Conservation (phyloP, 37 sponge, comb jelly and placozoan species). For the Dysidea cf. avara region DNA sequence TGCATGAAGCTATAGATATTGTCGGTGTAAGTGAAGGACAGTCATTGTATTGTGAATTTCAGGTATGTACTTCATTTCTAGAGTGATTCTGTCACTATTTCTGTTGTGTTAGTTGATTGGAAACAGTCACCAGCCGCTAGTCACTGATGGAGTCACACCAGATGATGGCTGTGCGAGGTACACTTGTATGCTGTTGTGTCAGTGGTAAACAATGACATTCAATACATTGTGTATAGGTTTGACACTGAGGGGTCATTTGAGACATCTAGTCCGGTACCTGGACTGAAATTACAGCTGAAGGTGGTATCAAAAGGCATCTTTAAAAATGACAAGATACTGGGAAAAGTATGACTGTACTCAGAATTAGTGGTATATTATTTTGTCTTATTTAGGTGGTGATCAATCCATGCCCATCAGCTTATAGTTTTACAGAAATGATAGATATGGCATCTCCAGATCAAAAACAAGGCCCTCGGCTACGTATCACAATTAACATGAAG, state of each 20-base stretch:
- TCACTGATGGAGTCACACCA: no score
- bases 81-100: not conserved
- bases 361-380: not conserved
- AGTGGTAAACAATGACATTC: no score
- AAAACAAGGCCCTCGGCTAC: no score
- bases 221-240: conserved; percentile 25
- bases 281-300: conserved; percentile 34
- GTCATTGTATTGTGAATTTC: conserved; percentile 42
- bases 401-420: no score
- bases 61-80: conserved; percentile 3
- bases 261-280: conserved; percentile 59
- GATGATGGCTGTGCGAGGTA: no score
- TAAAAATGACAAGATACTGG: conserved; percentile 43
- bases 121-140: no score
- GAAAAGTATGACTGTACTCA: conserved; percentile 40
- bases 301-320: conserved; percentile 44
- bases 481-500: no score
- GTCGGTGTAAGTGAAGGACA: conserved; percentile 4
- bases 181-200: no score
- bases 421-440: no score
- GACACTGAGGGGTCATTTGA: conserved; percentile 46
- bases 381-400: no score
- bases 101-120: not conserved
- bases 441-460: no score
- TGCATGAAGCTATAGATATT: conserved; percentile 25